Conservation (phyloP, 2,113 vertebrate species). For the Chamaetylas fuelleborni region DNA sequence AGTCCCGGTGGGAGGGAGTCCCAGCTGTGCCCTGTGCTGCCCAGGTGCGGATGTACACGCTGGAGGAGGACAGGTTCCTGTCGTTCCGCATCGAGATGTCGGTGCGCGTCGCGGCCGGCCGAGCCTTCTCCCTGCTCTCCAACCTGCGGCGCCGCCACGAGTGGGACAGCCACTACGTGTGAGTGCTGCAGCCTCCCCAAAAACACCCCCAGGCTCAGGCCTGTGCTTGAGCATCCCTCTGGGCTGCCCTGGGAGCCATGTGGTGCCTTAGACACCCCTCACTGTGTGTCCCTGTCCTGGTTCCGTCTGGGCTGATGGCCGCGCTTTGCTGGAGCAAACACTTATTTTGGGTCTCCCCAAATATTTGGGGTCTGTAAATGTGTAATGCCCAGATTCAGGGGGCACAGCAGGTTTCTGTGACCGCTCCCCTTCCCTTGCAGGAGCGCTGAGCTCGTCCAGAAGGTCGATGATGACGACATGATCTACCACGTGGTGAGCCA, state of each 20-base stretch:
- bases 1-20: accelerated
- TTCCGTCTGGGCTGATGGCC: background rate
- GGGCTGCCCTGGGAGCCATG: background rate
- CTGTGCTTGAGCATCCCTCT: accelerated
- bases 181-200: slow-evolving; percentile 46
- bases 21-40: background rate
- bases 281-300: accelerated
- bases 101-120: slow-evolving; percentile 72
- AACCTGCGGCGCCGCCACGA: slow-evolving; percentile 84
- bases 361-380: background rate
- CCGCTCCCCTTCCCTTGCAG: background rate
- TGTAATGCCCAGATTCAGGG: background rate
- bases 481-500: slow-evolving; percentile 88
- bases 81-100: slow-evolving; percentile 89
- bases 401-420: background rate
- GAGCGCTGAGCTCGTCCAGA: slow-evolving; percentile 82
- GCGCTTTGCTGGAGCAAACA: background rate
- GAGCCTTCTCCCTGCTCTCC: slow-evolving; percentile 86
- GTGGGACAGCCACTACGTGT: slow-evolving; percentile 91
- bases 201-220: accelerated
- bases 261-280: accelerated
- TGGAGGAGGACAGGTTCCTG: slow-evolving; percentile 91
- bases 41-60: slow-evolving; percentile 86
- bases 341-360: accelerated
- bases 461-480: slow-evolving; percentile 86